These are phyloP conservation scores for Luperina testacea DNA, from an alignment of 2,888 invertebrate species.

Conservation along the genomic window DNA sequence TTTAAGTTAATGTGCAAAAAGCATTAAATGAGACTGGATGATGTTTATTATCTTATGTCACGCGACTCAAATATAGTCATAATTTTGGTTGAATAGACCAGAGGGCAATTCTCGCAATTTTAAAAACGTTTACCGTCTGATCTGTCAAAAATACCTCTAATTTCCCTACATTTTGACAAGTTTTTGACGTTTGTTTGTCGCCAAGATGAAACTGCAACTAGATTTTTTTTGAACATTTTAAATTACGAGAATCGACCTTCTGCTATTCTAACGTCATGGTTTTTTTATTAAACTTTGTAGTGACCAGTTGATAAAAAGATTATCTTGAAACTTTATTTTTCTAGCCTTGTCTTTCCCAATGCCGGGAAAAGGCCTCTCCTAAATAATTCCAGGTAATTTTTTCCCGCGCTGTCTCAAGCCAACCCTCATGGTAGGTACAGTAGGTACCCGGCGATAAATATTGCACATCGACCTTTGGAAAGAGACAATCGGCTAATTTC, in stretches of 20 bases:
- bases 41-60: constrained; percentile 13
- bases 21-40: neutral
- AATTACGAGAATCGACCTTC: no score
- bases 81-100: neutral
- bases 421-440: no score
- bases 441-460: no score
- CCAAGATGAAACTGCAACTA: no score
- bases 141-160: no score
- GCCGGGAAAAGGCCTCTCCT: neutral
- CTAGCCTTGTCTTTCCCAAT: neutral
- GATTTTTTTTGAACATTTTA: no score
- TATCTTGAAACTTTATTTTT: neutral
- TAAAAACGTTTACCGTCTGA: no score
- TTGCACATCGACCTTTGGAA: no score
- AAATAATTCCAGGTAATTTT: neutral
- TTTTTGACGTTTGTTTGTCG: no score
- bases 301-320: neutral
- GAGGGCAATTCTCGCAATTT: no score
- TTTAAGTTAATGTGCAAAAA: constrained; percentile 28
- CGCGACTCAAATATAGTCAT: neutral
- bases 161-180: no score
- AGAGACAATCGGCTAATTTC: no score
- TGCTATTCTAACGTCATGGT: neutral
- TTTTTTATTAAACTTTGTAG: neutral
- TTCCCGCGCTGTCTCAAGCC: neutral